Evolutionary conservation across 2,888 invertebrate species (phyloP).

Genomic region (Acanthacorydalis orientalis): DNA sequence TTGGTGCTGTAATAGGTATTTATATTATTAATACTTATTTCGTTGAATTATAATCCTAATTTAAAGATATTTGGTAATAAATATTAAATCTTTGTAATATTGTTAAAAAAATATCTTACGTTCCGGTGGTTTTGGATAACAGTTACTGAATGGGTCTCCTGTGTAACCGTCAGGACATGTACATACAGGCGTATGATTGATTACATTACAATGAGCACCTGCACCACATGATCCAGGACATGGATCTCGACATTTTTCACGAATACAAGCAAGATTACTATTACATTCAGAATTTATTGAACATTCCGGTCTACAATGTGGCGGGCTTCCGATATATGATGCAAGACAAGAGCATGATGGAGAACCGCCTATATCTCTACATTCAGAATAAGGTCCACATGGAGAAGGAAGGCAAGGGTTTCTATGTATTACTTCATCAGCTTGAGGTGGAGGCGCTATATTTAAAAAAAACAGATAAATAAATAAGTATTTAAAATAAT

Average conservation of each 20-base stretch:
- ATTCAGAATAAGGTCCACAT: conserved; percentile 30
- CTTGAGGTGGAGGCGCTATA: conserved; percentile 14
- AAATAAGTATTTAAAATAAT: background rate
- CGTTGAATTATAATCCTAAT: no score
- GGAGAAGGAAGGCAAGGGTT: conserved; percentile 26
- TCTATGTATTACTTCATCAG: conserved; percentile 15
- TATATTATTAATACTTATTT: background rate
- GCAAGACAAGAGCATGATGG: conserved; percentile 57
- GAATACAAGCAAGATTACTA: conserved; percentile 55
- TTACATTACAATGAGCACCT: conserved; percentile 53
- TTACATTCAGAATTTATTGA: conserved; percentile 56
- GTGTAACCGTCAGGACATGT: conserved; percentile 37
- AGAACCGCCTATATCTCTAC: conserved; percentile 46
- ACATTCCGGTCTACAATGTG: conserved; percentile 50
- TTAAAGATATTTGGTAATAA: no score
- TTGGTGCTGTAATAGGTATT: conserved; percentile 20
- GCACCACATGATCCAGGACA: conserved; percentile 63
- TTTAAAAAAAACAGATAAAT: conserved; percentile 10
- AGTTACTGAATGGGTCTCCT: conserved; percentile 41
- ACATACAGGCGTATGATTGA: conserved; percentile 62
- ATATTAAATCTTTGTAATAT: no score
- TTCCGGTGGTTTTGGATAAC: conserved; percentile 22
- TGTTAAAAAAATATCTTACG: conserved; percentile 9
- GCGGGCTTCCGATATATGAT: conserved; percentile 50
- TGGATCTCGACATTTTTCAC: conserved; percentile 60